Conservation (phyloP, 2,888 invertebrate species). For the Mythimna albipuncta region DNA sequence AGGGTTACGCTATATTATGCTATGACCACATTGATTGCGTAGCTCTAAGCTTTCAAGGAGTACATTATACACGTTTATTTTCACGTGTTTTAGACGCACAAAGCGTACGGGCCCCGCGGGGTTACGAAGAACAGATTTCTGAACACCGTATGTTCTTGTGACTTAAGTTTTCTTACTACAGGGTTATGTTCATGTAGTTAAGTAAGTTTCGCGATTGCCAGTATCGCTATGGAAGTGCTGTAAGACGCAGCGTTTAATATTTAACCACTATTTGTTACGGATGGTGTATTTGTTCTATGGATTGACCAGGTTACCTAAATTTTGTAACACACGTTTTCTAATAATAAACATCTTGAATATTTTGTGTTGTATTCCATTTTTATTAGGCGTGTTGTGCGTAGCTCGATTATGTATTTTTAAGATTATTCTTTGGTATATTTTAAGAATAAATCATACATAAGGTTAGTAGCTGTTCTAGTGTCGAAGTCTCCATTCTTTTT, state of each 20-base stretch:
- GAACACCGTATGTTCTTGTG: conserved; percentile 53
- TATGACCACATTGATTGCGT: conserved; percentile 55
- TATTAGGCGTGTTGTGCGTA: conserved; percentile 53
- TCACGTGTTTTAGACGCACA: conserved; percentile 51
- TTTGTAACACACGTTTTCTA: conserved; percentile 4
- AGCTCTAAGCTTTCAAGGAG: conserved; percentile 53
- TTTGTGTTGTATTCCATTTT: conserved; percentile 67
- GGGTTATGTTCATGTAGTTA: conserved; percentile 42
- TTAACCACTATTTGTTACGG: not conserved
- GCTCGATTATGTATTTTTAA: conserved; percentile 27
- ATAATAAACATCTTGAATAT: conserved; percentile 24
- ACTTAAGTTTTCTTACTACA: conserved; percentile 48
- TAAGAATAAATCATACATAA: conserved; percentile 34
- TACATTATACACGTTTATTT: conserved; percentile 48
- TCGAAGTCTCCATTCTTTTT: conserved; percentile 28
- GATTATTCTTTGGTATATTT: conserved; percentile 32
- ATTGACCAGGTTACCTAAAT: conserved; percentile 6
- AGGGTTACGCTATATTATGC: conserved; percentile 61
- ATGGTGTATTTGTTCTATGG: conserved; percentile 7
- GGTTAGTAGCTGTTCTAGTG: conserved; percentile 29
- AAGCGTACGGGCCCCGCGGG: conserved; percentile 36
- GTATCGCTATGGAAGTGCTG: conserved; percentile 5
- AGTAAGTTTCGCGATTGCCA: conserved; percentile 15
- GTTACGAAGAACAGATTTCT: conserved; percentile 46
- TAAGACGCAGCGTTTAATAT: conserved; percentile 19